These are phyloP conservation scores for Phenacoccus solenopsis DNA, from an alignment of 1,140 invertebrate genomes.

Conservation along the genomic window DNA sequence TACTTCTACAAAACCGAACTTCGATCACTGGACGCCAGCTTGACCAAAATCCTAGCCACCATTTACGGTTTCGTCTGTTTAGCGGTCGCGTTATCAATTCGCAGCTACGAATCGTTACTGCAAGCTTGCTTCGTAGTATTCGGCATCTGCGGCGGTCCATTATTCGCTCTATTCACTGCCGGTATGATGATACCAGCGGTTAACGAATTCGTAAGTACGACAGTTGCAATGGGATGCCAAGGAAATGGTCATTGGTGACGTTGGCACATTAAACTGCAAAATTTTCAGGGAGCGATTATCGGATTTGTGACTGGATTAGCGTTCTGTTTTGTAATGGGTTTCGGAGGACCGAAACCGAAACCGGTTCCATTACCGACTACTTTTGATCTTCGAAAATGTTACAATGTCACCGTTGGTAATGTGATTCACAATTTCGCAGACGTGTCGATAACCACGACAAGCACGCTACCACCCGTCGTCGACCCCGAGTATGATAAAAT, in stretches of 20 bases:
- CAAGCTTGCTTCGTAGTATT: constrained; percentile 64
- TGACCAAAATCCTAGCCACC: constrained; percentile 49
- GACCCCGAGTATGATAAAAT: too few relatives aligned
- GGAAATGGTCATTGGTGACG: too few relatives aligned
- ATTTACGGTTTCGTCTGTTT: constrained; percentile 54
- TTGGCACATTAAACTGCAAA: too few relatives aligned
- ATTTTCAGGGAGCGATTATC: constrained; percentile 46
- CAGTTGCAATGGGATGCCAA: too few relatives aligned
- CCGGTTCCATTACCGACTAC: constrained; percentile 25
- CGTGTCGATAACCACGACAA: too few relatives aligned
- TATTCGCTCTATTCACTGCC: constrained; percentile 63
- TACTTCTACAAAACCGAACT: constrained; percentile 28
- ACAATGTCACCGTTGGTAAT: background rate
- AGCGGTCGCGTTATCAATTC: constrained; percentile 56
- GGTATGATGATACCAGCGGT: constrained; percentile 55
- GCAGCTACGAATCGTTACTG: constrained; percentile 55
- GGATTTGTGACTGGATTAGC: constrained; percentile 50
- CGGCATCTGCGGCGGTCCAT: constrained; percentile 63
- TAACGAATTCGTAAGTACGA: constrained; percentile 40
- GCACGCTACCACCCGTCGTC: too few relatives aligned
- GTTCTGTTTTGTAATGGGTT: constrained; percentile 71
- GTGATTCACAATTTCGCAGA: too few relatives aligned
- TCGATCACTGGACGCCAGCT: constrained; percentile 30
- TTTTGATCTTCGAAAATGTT: background rate
- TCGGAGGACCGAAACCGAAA: constrained; percentile 60